These are phyloP conservation scores for Alethe diademata DNA, from an alignment of 2,113 vertebrate genomes.

Conservation along the genomic window DNA sequence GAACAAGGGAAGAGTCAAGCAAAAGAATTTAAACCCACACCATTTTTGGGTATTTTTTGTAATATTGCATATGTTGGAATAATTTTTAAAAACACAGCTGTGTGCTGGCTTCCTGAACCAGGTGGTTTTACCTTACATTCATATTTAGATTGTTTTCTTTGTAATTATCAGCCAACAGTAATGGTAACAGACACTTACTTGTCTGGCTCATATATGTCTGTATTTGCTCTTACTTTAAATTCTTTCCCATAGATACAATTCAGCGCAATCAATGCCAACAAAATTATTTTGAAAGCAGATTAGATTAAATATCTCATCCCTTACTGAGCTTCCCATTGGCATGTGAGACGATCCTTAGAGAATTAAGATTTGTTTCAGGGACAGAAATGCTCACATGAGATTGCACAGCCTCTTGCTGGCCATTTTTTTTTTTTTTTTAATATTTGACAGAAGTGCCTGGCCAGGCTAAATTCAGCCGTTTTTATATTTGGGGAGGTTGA, in stretches of 20 bases:
- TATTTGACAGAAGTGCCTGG: background rate
- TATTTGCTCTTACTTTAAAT: slow-evolving; percentile 26
- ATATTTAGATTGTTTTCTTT: background rate
- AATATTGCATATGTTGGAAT: background rate
- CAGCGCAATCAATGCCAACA: slow-evolving; percentile 40
- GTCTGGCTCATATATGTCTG: background rate
- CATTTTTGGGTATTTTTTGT: background rate
- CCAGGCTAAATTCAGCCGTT: background rate
- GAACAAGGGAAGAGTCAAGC: background rate
- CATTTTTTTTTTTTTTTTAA: background rate
- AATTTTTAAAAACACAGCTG: background rate
- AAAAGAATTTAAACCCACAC: background rate
- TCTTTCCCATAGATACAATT: slow-evolving; percentile 44
- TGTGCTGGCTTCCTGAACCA: background rate
- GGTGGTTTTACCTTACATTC: background rate
- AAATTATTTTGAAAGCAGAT: slow-evolving; percentile 59
- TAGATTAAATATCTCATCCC: slow-evolving; percentile 42
- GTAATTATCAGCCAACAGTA: background rate
- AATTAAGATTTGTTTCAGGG: background rate
- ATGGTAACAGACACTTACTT: background rate
- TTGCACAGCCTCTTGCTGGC: background rate
- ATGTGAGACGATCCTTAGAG: background rate
- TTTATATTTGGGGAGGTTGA: background rate
- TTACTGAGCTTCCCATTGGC: slow-evolving; percentile 25
- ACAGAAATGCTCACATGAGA: background rate